Conservation (phyloP, 2,797 vertebrate genomes). For the Bryconaethiops microstoma region DNA sequence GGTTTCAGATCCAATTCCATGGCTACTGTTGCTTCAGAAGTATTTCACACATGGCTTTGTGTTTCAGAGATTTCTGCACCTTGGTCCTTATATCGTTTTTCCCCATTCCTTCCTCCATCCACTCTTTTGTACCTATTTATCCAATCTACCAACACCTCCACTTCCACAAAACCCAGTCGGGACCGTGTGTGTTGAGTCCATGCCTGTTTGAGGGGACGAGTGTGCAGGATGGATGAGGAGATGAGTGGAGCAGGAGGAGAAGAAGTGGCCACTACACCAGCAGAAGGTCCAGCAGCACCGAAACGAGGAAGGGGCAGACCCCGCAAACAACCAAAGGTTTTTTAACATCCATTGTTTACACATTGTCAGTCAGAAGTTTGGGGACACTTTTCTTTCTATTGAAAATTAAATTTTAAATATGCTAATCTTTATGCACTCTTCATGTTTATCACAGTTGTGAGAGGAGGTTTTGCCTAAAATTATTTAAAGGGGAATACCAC, state of each 20-base stretch:
- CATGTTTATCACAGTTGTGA: neutral
- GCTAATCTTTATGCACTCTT: neutral
- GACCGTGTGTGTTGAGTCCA: slow-evolving; percentile 37
- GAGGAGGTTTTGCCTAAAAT: neutral
- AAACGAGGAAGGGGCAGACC: slow-evolving; percentile 79
- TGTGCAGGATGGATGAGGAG: slow-evolving; percentile 53
- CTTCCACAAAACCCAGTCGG: neutral
- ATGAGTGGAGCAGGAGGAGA: slow-evolving; percentile 44
- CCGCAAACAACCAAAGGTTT: slow-evolving; percentile 78
- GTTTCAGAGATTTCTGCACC: neutral
- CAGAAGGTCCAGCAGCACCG: slow-evolving; percentile 67
- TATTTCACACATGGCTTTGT: neutral
- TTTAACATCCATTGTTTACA: neutral
- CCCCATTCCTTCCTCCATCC: neutral
- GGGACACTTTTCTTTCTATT: neutral
- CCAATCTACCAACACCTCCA: neutral
- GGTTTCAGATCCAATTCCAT: neutral
- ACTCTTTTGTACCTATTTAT: neutral
- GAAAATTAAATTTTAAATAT: neutral
- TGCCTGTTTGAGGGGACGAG: slow-evolving; percentile 44
- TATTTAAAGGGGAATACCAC: neutral
- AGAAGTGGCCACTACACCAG: slow-evolving; percentile 70
- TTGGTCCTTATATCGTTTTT: neutral
- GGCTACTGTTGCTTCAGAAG: neutral
- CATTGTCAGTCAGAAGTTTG: neutral